Evolutionary conservation across 2,888 invertebrate genomes (phyloP).

Genomic region (Eilema sororculum): DNA sequence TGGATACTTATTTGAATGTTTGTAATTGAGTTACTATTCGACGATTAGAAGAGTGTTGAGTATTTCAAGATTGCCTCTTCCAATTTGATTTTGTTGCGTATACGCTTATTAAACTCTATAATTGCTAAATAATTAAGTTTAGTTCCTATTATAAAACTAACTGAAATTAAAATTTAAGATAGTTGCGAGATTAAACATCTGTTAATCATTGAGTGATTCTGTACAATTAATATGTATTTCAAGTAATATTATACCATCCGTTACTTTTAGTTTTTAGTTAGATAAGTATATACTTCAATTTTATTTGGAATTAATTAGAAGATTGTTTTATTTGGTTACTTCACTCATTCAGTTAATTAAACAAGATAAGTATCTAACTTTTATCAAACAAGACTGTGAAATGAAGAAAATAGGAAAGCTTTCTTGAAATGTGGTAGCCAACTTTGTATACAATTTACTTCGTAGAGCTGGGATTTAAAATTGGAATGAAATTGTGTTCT

Average conservation of each 20-base stretch:
- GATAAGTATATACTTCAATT: slow-evolving; percentile 40
- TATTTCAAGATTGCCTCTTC: background rate
- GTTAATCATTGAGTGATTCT: no score
- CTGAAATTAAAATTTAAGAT: no score
- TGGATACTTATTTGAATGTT: no score
- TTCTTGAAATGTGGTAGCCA: slow-evolving; percentile 50
- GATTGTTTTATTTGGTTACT: slow-evolving; percentile 70
- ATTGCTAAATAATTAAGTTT: no score
- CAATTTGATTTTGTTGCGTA: background rate
- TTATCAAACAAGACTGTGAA: slow-evolving; percentile 65
- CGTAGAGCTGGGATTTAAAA: slow-evolving; percentile 54
- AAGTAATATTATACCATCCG: no score
- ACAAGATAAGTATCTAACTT: slow-evolving; percentile 70
- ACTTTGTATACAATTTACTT: slow-evolving; percentile 65
- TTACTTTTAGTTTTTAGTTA: no score
- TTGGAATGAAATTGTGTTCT: slow-evolving; percentile 55
- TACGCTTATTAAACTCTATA: background rate
- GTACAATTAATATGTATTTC: no score
- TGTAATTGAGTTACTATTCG: no score
- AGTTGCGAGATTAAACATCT: no score
- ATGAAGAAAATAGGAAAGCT: slow-evolving; percentile 62
- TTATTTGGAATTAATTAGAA: slow-evolving; percentile 69
- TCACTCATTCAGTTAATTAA: slow-evolving; percentile 79
- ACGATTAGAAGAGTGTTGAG: background rate
- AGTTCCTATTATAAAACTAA: no score